phyloP scores from a whole-genome alignment of 2,888 invertebrate species.

The Drosophila falleni region DNA sequence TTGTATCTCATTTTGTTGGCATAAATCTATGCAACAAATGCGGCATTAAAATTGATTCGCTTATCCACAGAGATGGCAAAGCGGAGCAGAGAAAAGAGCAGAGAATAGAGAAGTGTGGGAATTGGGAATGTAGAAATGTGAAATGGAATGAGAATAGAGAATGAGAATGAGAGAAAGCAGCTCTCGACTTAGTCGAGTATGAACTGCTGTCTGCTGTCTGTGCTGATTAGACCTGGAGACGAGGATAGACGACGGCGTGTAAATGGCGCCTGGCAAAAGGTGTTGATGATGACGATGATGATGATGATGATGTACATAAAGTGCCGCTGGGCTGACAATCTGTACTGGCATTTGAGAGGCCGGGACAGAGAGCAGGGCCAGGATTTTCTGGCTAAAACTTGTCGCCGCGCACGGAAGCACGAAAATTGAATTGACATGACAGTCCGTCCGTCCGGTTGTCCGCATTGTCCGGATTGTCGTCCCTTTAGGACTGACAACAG shows the following conservation, averaged over 20 bases:
- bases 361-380: background rate
- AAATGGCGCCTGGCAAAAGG: slow-evolving; percentile 80
- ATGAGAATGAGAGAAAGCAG: slow-evolving; percentile 10
- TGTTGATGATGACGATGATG: slow-evolving; percentile 80
- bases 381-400: slow-evolving; percentile 72
- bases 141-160: slow-evolving; percentile 12
- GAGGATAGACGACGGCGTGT: slow-evolving; percentile 81
- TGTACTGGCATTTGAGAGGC: slow-evolving; percentile 45
- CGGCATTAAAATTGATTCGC: slow-evolving; percentile 80
- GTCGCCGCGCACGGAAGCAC: slow-evolving; percentile 82
- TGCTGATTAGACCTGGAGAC: slow-evolving; percentile 77
- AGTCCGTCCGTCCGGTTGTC: slow-evolving; percentile 54
- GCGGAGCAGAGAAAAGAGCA: slow-evolving; percentile 4
- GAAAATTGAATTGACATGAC: slow-evolving; percentile 82
- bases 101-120: background rate
- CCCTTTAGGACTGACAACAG: slow-evolving; percentile 69
- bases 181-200: slow-evolving; percentile 15
- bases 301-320: slow-evolving; percentile 72
- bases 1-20: slow-evolving; percentile 36
- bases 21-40: slow-evolving; percentile 74
- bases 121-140: slow-evolving; percentile 9
- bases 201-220: slow-evolving; percentile 64
- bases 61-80: slow-evolving; percentile 50
- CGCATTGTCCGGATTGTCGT: slow-evolving; percentile 5
- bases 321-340: slow-evolving; percentile 74